These are phyloP conservation scores for crab-eating macaque (Macaca fascicularis) DNA, from an alignment of 2,113 vertebrate genomes.

Conservation along the genomic window T2T-MFA8v1.1 NC_088379.1:46765501-46766000, in stretches of 20 bases:
- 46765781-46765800: neutral
- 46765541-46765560: neutral
- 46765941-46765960: neutral
- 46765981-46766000: neutral
- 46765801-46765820: neutral
- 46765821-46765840: neutral
- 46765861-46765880: neutral
- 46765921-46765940: neutral
- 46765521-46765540: neutral
- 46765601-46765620: neutral
- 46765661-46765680: neutral
- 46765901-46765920: neutral
- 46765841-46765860: neutral
- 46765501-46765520: neutral
- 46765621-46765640: neutral
- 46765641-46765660: neutral
- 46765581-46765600: neutral
- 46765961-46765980: neutral
- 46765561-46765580: slow-evolving; percentile 28
- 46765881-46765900: neutral
- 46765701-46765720: neutral
- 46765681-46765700: neutral
- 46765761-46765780: neutral
- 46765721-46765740: neutral
- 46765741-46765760: neutral